These are phyloP conservation scores for Ranitomeya imitator DNA, from an alignment of 2,113 vertebrate genomes.

Conservation along the genomic window DNA sequence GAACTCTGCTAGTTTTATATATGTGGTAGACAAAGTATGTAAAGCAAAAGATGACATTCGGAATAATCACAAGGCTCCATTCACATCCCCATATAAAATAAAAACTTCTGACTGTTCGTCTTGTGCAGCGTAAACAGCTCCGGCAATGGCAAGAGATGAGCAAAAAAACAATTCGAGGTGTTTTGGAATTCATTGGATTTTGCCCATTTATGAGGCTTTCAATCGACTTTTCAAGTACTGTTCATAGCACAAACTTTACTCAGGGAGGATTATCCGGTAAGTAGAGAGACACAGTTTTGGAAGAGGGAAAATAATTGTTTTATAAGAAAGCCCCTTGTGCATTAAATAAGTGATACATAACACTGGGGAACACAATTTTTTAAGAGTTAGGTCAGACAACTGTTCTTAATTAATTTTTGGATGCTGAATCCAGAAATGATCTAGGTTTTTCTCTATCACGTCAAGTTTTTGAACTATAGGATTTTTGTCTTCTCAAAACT, in stretches of 20 bases:
- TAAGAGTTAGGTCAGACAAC: too few species aligned
- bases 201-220: background rate
- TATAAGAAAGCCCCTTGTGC: too few species aligned
- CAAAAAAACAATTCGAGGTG: conserved; percentile 20
- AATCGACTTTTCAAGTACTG: background rate
- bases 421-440: too few species aligned
- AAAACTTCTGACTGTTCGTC: background rate
- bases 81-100: background rate
- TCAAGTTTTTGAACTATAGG: too few species aligned
- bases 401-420: too few species aligned
- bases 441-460: too few species aligned
- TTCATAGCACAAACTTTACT: background rate
- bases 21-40: background rate
- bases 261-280: background rate
- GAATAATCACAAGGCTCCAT: conserved; percentile 33
- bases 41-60: conserved; percentile 11
- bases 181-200: conserved; percentile 33
- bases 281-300: background rate
- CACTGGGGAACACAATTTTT: too few species aligned
- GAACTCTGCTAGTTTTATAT: background rate
- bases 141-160: background rate
- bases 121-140: conserved; percentile 1
- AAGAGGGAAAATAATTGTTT: background rate
- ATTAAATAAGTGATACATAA: too few species aligned
- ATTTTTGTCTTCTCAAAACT: too few species aligned